Evolutionary conservation across 2,888 invertebrate species (phyloP).

Genomic region (Tenthredo amoena): DNA sequence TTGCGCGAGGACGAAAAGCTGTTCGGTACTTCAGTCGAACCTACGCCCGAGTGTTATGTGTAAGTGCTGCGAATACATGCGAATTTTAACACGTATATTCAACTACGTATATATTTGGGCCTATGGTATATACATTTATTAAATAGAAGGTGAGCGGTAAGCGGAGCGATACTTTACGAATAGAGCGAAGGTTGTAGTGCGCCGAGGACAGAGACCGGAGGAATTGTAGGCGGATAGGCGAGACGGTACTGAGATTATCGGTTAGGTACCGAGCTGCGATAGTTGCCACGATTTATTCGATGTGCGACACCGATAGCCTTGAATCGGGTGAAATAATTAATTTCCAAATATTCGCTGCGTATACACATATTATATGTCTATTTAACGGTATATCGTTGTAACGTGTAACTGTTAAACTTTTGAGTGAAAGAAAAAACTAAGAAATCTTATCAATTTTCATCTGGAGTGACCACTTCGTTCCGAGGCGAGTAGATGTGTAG

Average conservation of each 20-base stretch:
- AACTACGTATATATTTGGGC: not conserved
- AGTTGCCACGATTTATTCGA: slow-evolving; percentile 38
- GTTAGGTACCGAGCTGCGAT: slow-evolving; percentile 12
- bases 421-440: no score
- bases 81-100: not conserved
- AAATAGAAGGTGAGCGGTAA: slow-evolving; percentile 9
- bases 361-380: not conserved
- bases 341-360: slow-evolving; percentile 20
- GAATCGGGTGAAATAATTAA: slow-evolving; percentile 45
- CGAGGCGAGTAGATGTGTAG: not conserved
- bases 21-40: not conserved
- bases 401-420: no score
- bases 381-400: no score
- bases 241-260: slow-evolving; percentile 45
- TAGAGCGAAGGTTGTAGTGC: slow-evolving; percentile 22
- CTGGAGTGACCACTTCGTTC: no score
- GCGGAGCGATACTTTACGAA: slow-evolving; percentile 24
- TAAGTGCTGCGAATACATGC: not conserved
- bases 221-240: slow-evolving; percentile 44
- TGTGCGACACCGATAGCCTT: slow-evolving; percentile 20
- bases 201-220: not conserved
- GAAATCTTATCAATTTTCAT: no score
- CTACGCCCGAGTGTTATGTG: not conserved
- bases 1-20: not conserved
- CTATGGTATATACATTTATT: not conserved